Evolutionary conservation across 2,888 invertebrate genomes (phyloP).

Genomic region (Ellobium chinense): DNA sequence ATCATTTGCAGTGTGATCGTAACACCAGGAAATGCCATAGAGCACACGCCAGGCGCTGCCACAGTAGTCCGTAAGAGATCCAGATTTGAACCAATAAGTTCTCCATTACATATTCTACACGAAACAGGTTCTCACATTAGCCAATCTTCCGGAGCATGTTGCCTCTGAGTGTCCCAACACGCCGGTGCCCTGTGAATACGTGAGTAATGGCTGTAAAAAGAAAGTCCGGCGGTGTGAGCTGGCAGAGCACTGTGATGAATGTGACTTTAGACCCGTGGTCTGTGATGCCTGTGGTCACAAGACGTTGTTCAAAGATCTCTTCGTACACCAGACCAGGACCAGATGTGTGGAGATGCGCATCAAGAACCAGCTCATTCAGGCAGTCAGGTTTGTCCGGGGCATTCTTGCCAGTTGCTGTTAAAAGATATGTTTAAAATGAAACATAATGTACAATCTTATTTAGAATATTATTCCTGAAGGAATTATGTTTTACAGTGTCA

Average conservation of each 20-base stretch:
- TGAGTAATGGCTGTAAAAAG: slow-evolving; percentile 57
- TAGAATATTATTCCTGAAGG: too few species aligned
- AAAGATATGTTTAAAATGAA: too few species aligned
- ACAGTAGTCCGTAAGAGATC: too few species aligned
- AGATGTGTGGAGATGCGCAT: slow-evolving; percentile 65
- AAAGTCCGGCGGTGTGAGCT: slow-evolving; percentile 59
- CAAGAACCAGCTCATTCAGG: slow-evolving; percentile 63
- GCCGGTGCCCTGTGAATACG: slow-evolving; percentile 59
- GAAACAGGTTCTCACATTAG: slow-evolving; percentile 53
- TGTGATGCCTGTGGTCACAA: slow-evolving; percentile 66
- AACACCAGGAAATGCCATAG: too few species aligned
- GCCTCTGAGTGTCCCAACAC: slow-evolving; percentile 60
- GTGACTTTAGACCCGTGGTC: slow-evolving; percentile 58
- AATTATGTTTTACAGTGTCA: too few species aligned
- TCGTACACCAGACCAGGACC: slow-evolving; percentile 64
- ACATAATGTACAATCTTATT: too few species aligned
- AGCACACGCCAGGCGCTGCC: too few species aligned
- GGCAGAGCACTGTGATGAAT: slow-evolving; percentile 60
- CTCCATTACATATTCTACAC: too few species aligned
- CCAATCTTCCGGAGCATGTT: slow-evolving; percentile 63
- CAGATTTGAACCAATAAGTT: too few species aligned
- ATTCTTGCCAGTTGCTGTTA: too few species aligned
- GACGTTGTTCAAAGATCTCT: slow-evolving; percentile 61
- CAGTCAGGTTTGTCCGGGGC: slow-evolving; percentile 47
- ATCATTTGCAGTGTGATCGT: too few species aligned